Percentiles rank a stretch among this genome's conserved stretches.
Evolutionary conservation across 2,888 invertebrate genomes (phyloP).

Genomic region (Lasiommata megera): DNA sequence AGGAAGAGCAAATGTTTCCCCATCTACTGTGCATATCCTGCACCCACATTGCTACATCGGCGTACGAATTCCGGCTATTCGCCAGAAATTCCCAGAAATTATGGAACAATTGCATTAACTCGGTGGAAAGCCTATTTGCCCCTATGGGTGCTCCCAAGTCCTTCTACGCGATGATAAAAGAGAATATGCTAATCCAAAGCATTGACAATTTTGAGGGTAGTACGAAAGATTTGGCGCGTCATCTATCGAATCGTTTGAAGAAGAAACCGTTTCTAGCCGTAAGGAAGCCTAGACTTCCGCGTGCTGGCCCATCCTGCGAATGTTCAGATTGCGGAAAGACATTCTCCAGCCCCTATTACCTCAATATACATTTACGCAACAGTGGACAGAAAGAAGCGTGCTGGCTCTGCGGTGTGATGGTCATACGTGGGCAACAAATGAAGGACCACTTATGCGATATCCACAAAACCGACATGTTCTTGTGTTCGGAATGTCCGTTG

Average conservation of each 20-base stretch:
- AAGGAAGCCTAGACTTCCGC: slow-evolving; percentile 29
- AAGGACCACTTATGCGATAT: slow-evolving; percentile 47
- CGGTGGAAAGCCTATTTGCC: slow-evolving; percentile 42
- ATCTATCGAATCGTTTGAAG: slow-evolving; percentile 42
- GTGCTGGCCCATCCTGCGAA: slow-evolving; percentile 49
- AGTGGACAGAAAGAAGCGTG: slow-evolving; percentile 68
- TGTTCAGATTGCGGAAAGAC: slow-evolving; percentile 64
- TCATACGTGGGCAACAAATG: slow-evolving; percentile 51
- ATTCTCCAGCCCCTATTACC: slow-evolving; percentile 56
- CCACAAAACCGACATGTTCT: slow-evolving; percentile 44
- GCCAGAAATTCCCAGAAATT: slow-evolving; percentile 50
- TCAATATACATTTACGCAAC: slow-evolving; percentile 61
- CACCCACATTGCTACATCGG: slow-evolving; percentile 53
- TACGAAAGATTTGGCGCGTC: slow-evolving; percentile 46
- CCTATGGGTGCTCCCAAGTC: slow-evolving; percentile 41
- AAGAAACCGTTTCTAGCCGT: slow-evolving; percentile 35
- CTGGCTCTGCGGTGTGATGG: slow-evolving; percentile 50
- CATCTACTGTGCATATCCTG: slow-evolving; percentile 56
- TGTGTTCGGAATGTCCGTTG: slow-evolving; percentile 59
- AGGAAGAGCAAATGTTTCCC: slow-evolving; percentile 54
- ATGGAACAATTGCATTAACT: slow-evolving; percentile 53
- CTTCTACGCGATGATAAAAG: slow-evolving; percentile 52
- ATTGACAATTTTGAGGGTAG: slow-evolving; percentile 51
- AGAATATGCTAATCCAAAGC: slow-evolving; percentile 48
- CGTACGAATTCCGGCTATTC: slow-evolving; percentile 57